phyloP scores from a whole-genome alignment of 2,888 invertebrate genomes.

The Drosophila mimica region DNA sequence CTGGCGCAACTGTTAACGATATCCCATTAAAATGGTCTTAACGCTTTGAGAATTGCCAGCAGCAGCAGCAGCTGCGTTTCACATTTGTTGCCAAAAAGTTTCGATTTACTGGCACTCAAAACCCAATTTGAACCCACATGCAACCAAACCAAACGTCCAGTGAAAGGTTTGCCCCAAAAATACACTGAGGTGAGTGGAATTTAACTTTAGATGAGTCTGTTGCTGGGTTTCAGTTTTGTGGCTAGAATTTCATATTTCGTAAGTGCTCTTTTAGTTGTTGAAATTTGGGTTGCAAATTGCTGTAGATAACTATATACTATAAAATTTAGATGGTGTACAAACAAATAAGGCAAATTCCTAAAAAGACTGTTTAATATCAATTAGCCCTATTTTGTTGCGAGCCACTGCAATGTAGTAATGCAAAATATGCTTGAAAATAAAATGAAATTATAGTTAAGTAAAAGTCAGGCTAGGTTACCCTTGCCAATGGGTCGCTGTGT shows the following conservation, averaged over 20 bases:
- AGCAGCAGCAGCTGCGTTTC: conserved; percentile 6
- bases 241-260: background rate
- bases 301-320: too few relatives aligned
- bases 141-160: conserved; percentile 15
- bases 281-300: background rate
- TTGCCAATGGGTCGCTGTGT: conserved; percentile 46
- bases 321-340: background rate
- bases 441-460: conserved; percentile 22
- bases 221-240: background rate
- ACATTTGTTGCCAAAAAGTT: conserved; percentile 36
- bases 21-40: conserved; percentile 51
- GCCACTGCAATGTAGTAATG: conserved; percentile 1
- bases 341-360: background rate
- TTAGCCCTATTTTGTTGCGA: background rate
- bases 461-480: conserved; percentile 30
- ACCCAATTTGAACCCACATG: conserved; percentile 32
- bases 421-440: conserved; percentile 24
- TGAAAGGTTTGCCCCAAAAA: conserved; percentile 7
- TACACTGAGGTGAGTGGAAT: too few relatives aligned
- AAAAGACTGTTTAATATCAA: background rate
- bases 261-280: background rate
- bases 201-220: background rate
- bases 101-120: conserved; percentile 43
- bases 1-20: conserved; percentile 40
- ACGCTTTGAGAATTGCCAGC: conserved; percentile 38